Base-by-base conservation (phyloP, 2,113 vertebrate genomes). In the Ptychochromis oligacanthus region DNA sequence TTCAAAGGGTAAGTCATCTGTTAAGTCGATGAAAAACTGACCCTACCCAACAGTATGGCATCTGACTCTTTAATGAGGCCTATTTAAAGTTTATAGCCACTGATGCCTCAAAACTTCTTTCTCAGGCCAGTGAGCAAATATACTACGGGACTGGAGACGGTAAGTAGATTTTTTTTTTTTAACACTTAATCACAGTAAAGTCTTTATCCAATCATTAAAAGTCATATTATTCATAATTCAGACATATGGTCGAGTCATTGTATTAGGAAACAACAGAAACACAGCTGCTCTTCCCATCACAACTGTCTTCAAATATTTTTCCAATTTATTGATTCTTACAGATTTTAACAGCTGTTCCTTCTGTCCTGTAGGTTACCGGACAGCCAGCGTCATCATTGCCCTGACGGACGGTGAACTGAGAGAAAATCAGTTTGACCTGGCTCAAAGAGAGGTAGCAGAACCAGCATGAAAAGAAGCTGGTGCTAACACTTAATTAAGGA, bases 111-210 rank as follows among this genome's bases (percentile, higher is more conserved):
- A 80, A 87, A 46, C 84, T 81, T 83, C 78, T 91, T 76, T 96
- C 95, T 61, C 94, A 99, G 98, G 98, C 98, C 75, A 99, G 98
- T 78, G 97, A 99, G 90, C 98, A 99, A 94, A 99, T 99, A 92
- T 99, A 99, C 93, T 97, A 99, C 12, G 97, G 96, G 52, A 98
- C 96, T 17, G 96, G 97, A 67, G 96, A 98, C 31, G 97, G 98
- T 99, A 95, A 97, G 97, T 77, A 28, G n/a, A 88, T 60, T 81
- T 81, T 83, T 24, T 57, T 46, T 78, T 83, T 72, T 64, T n/a
- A 34, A 49, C 76, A 74, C 64, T 61, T 86, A 74, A 86, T 88
- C 64, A 86, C 31, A 28, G n/a, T 7, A 14, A 38, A 78, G 40
- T 72, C 43, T 54, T 72, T 72, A 11, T 43, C 46, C 75, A 2